phyloP scores from a whole-genome alignment of 2,888 invertebrate genomes.

The Mystacides longicornis region DNA sequence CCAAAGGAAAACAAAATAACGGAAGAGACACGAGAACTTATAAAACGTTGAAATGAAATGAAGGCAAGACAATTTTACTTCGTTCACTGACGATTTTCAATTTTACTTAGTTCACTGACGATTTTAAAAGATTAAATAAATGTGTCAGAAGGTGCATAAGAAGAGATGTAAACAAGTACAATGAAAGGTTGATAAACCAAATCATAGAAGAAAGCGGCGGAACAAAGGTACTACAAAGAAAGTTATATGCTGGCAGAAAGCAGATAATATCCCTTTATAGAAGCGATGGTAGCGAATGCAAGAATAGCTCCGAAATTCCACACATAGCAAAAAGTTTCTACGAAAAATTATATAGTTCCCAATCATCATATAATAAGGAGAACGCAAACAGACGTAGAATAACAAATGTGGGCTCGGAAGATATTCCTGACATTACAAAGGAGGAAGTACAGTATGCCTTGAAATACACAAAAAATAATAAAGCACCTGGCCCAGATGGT shows the following conservation, averaged over 20 bases:
- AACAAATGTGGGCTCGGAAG: neutral
- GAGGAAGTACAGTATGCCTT: neutral
- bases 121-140: neutral
- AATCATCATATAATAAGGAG: neutral
- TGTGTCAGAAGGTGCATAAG: neutral
- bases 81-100: too few relatives aligned
- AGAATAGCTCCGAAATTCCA: neutral
- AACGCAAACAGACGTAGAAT: neutral
- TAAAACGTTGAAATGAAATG: neutral
- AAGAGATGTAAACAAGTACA: neutral
- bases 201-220: neutral
- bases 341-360: neutral
- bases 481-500: too few relatives aligned
- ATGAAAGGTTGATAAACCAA: too few relatives aligned
- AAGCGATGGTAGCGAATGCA: neutral
- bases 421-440: neutral
- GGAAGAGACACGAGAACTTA: neutral
- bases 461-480: too few relatives aligned
- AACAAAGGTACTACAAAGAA: neutral
- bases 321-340: neutral
- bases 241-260: neutral
- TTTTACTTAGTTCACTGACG: neutral
- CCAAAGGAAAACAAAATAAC: neutral
- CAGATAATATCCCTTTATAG: neutral
- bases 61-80: too few relatives aligned